A percentile compares a stretch with the other conserved stretches of the same genome.
phyloP scores from a whole-genome alignment of 2,888 invertebrate genomes.

The Cerceris rybyensis region DNA sequence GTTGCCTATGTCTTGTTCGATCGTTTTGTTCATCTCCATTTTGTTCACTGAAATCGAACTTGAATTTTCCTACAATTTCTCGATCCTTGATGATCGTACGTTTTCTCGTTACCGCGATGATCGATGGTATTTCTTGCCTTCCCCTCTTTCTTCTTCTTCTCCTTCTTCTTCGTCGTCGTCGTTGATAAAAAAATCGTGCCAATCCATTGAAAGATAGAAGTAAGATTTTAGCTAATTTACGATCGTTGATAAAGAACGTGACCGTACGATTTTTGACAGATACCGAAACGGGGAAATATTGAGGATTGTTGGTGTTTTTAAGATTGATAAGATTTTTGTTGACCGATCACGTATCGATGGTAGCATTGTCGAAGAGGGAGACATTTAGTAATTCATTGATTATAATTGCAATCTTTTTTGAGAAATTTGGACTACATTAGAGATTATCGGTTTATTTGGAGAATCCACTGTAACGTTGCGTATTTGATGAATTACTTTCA shows the following conservation, averaged over 20 bases:
- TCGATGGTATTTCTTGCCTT: background rate
- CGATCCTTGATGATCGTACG: background rate
- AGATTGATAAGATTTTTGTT: background rate
- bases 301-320: background rate
- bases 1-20: constrained; percentile 31
- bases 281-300: background rate
- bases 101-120: constrained; percentile 17
- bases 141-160: constrained; percentile 8
- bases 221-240: background rate
- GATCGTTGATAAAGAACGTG: background rate
- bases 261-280: background rate
- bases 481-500: background rate
- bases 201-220: constrained; percentile 33
- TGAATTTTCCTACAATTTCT: background rate
- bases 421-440: background rate
- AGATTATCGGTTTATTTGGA: background rate
- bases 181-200: constrained; percentile 1
- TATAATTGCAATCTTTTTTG: background rate
- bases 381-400: background rate
- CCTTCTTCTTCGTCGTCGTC: constrained; percentile 3
- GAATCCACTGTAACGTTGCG: background rate
- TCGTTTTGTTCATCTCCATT: constrained; percentile 56
- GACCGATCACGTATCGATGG: too few species aligned
- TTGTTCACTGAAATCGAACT: background rate
- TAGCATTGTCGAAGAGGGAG: background rate